Base-by-base conservation (phyloP, 1,140 invertebrate genomes). In the Manduca sexta region DNA sequence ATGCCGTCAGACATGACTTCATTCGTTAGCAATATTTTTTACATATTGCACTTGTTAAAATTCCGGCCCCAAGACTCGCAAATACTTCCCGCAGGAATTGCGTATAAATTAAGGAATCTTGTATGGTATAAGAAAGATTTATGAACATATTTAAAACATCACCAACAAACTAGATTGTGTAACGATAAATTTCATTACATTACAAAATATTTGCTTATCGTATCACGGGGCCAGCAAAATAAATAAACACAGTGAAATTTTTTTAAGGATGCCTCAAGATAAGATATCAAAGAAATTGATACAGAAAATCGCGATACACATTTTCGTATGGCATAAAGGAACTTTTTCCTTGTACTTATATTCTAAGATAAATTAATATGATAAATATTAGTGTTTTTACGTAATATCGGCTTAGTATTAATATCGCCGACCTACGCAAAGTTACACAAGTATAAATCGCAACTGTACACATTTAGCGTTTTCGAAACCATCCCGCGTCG, bases 401-500 rank as follows among this genome's bases (percentile, higher is more conserved):
- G n/a, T n/a, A n/a, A 17, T 41, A 41, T 41, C 35, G 35, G n/a
- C 8, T 31, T 10, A 31, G 8, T 31, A n/a, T n/a, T n/a, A n/a
- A n/a, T n/a, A n/a, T n/a, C n/a, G n/a, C 79, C 75, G 75, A 75
- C 78, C 33, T n/a, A n/a, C 77, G 75, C 72, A 8, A n/a, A 26
- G 74, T 84, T 82, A 76, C 77, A 71, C 64, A 82, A 82, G 67
- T 62, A 64, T 64, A 74, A 74, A 83, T 81, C 79, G 81, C 81
- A 83, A 83, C 79, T 75, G 81, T 72, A 75, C 69, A 81, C 81
- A 83, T 81, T 83, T 75, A 62, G 64, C 72, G 75, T 84, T 84
- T 78, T 84, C 81, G 81, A 83, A 81, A 84, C 69, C 54, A 65
- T 64, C 62, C 74, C 75, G 67, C 79, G 77, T 79, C 77, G 82